phyloP scores from a whole-genome alignment of 2,797 vertebrate species.

The Leptoclinus maculatus region DNA sequence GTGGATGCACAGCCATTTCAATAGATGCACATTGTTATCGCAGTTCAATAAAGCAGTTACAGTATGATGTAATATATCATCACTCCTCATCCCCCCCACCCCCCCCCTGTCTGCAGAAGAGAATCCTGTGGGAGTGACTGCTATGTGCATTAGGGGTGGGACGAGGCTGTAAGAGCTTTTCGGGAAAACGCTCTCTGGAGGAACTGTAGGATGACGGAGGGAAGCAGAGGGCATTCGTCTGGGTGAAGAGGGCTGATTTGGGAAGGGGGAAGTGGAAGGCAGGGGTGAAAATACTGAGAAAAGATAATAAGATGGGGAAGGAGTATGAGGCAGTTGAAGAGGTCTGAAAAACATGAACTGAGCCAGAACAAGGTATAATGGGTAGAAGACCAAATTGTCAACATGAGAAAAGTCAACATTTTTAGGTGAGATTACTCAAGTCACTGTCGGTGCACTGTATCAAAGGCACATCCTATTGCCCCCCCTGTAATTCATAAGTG shows the following conservation, averaged over 20 bases:
- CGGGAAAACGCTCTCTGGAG: constrained; percentile 27
- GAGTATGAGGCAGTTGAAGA: not conserved
- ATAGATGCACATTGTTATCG: not conserved
- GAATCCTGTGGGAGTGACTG: constrained; percentile 47
- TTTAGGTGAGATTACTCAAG: not conserved
- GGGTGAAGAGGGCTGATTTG: constrained; percentile 7
- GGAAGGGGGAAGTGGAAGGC: not conserved
- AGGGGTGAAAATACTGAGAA: not conserved
- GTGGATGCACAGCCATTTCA: not conserved
- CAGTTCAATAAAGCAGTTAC: constrained; percentile 7
- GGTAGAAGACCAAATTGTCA: not conserved
- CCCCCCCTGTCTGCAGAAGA: constrained; percentile 20
- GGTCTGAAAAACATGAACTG: not conserved
- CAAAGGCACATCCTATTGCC: not conserved
- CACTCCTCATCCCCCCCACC: not conserved
- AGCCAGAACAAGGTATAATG: not conserved
- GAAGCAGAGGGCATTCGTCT: constrained; percentile 10
- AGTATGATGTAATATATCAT: constrained; percentile 35
- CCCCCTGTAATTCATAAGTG: constrained; percentile 28
- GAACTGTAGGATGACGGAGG: not conserved
- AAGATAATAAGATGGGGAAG: not conserved
- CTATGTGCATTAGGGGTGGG: constrained; percentile 23
- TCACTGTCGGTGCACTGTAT: not conserved
- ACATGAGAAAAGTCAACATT: not conserved
- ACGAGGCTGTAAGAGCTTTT: constrained; percentile 27